Evolutionary conservation across 1,140 invertebrate species (phyloP).

Genomic region (Tetramorium alpestre): DNA sequence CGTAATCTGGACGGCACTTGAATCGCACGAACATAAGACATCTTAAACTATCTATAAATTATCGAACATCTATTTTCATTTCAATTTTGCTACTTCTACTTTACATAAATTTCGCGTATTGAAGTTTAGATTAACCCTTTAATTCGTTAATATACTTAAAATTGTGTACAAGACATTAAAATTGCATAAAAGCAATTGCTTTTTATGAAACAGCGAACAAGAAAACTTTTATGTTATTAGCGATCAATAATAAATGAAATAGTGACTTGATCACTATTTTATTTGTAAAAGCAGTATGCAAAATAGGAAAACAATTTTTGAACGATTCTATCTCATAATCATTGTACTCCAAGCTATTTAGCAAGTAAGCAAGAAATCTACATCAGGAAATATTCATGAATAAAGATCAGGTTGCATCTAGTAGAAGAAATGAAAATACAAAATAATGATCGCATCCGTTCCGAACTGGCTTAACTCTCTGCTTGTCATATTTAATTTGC

Average conservation of each 20-base stretch:
- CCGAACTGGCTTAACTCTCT: neutral
- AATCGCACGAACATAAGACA: neutral
- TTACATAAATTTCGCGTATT: neutral
- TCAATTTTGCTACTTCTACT: neutral
- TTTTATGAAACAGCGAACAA: neutral
- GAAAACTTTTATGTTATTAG: neutral
- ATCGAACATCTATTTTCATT: neutral
- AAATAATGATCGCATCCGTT: neutral
- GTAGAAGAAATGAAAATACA: neutral
- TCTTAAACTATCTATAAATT: neutral
- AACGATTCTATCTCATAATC: neutral
- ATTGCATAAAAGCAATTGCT: neutral
- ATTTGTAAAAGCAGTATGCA: neutral
- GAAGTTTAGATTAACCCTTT: neutral
- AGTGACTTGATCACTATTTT: neutral
- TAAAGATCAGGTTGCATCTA: neutral
- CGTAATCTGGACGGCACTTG: neutral
- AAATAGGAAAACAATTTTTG: neutral
- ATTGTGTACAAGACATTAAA: neutral
- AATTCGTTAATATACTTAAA: neutral
- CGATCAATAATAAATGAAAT: neutral
- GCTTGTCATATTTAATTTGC: slow-evolving; percentile 1
- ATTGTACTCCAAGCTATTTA: neutral
- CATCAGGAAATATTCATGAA: neutral
- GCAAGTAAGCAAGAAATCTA: neutral